A percentile compares a stretch with the other conserved stretches of the same genome.
Evolutionary conservation across 2,113 vertebrate genomes (phyloP).

Genomic region (Neodon shergylaensis): DNA sequence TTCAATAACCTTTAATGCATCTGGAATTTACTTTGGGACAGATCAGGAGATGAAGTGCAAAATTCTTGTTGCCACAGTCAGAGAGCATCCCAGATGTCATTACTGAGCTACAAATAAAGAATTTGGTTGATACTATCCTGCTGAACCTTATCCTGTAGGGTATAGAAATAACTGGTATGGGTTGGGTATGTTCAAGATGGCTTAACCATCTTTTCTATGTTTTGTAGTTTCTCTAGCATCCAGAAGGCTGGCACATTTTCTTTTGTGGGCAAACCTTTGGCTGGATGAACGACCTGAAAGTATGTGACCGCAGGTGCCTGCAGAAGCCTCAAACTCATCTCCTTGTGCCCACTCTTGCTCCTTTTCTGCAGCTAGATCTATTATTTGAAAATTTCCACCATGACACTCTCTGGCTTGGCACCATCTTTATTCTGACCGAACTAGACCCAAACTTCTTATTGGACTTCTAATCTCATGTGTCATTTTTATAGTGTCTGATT

Average conservation of each 20-base stretch:
- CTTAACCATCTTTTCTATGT: not conserved
- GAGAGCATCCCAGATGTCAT: not conserved
- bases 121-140: not conserved
- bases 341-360: not conserved
- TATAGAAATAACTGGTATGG: not conserved
- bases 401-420: not conserved
- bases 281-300: not conserved
- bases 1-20: not conserved
- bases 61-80: not conserved
- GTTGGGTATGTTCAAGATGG: not conserved
- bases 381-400: not conserved
- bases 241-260: not conserved
- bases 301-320: not conserved
- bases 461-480: not conserved
- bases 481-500: not conserved
- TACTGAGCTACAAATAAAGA: not conserved
- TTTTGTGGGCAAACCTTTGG: not conserved
- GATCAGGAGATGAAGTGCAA: not conserved
- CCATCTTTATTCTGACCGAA: not conserved
- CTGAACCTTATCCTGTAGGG: accelerated
- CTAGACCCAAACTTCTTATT: not conserved
- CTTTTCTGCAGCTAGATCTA: not conserved
- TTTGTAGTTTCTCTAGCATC: not conserved
- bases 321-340: not conserved
- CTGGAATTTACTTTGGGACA: not conserved